Evolutionary conservation across 2,113 vertebrate genomes (phyloP), one percentile per base, ranked within the genome.

Genomic region (Anhinga rufa): DNA sequence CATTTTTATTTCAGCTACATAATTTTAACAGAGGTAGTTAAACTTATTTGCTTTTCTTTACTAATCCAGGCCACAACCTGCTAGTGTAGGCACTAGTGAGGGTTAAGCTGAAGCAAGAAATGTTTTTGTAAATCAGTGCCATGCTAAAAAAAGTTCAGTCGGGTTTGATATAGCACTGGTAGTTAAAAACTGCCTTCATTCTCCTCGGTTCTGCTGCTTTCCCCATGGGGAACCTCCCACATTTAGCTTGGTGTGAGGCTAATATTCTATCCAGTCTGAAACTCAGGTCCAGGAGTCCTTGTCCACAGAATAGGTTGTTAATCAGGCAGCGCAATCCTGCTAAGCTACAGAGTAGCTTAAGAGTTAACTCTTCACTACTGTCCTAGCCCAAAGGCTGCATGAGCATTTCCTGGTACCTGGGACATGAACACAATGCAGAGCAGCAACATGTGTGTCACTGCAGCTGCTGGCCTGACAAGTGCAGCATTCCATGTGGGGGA

Each of bases 401-500:
- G 36, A 71, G n/a, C 13, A 1, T 42, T 68, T 75, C 20, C 11
- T 65, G 14, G 52, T 6, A 9, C 21, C 14, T 9, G 36, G 22
- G 34, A 72, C 57, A 44, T 1, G 1, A 48, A 34, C 22, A 52
- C 52, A 40, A 34, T 14, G 74, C 77, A 12, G 80, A 75, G 38
- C 85, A 65, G 71, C 72, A 42, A 38, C 49, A 17, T 31, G 14
- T 25, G 54, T 64, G 79, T 81, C 62, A 12, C n/a, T 77, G 58
- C 48, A 62, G 60, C 66, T 4, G 0, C 68, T 17, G 28, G 54
- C 62, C 57, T 74, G 92, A 70, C 61, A 40, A 60, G n/a, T 3
- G 0, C 34, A 4, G 16, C 0, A 2, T n/a, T 72, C 58, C 20
- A 4, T 5, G 6, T 31, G 49, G 31, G 69, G 44, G 58, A 1